Evolutionary conservation across 2,888 invertebrate species (phyloP).

Genomic region (Ypsolopha sequella): DNA sequence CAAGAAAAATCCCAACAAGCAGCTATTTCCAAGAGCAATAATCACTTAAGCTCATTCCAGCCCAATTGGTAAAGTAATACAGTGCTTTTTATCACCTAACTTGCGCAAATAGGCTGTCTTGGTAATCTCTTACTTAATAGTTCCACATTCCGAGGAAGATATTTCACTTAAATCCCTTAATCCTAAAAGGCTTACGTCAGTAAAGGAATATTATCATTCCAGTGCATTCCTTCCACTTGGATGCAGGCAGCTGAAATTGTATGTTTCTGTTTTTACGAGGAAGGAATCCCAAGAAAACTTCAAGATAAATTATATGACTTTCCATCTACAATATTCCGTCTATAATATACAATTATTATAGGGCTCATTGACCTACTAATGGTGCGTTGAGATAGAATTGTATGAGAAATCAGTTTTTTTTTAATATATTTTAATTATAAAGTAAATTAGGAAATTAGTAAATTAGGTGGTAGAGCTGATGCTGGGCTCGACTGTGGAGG

Average conservation of each 20-base stretch:
- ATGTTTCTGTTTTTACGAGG: too few relatives aligned
- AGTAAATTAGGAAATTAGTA: too few relatives aligned
- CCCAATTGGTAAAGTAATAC: not conserved
- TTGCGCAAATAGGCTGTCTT: not conserved
- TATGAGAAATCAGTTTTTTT: too few relatives aligned
- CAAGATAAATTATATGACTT: too few relatives aligned
- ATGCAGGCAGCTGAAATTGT: slow-evolving; percentile 12
- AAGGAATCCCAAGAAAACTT: too few relatives aligned
- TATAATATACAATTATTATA: too few relatives aligned
- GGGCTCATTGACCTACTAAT: too few relatives aligned
- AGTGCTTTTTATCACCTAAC: not conserved
- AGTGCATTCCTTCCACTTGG: slow-evolving; percentile 26
- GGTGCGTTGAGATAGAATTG: too few relatives aligned
- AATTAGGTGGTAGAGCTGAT: too few relatives aligned
- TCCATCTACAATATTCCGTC: too few relatives aligned
- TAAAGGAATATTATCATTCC: slow-evolving; percentile 24
- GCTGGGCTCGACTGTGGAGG: too few relatives aligned
- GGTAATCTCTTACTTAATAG: not conserved
- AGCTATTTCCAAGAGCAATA: not conserved
- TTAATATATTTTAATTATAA: too few relatives aligned
- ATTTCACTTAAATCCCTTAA: slow-evolving; percentile 21
- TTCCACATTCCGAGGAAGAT: slow-evolving; percentile 8
- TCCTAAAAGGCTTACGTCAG: slow-evolving; percentile 14
- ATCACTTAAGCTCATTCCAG: not conserved
- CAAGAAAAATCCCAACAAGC: not conserved